phyloP scores from a whole-genome alignment of 2,113 vertebrate genomes.

The Calidris pugnax region DNA sequence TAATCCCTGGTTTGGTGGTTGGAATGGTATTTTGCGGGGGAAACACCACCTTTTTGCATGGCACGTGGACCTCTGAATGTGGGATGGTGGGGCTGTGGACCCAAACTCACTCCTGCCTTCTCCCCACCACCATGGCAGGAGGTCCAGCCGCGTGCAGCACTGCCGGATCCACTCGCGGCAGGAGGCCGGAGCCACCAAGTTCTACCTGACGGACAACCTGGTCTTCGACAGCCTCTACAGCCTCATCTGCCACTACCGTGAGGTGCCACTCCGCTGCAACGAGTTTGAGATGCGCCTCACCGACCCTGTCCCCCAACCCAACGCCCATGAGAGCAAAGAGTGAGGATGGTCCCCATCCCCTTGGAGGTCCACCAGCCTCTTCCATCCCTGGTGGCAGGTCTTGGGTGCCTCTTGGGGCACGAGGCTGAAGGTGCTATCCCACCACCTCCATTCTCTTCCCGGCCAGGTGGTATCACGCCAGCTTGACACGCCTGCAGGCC shows the following conservation, averaged over 20 bases:
- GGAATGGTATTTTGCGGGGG: neutral
- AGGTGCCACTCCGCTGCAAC: constrained; percentile 87
- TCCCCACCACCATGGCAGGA: constrained; percentile 44
- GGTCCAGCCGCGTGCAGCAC: constrained; percentile 85
- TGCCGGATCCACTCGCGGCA: constrained; percentile 87
- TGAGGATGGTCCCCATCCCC: constrained; percentile 31
- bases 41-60: accelerated
- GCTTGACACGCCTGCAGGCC: constrained; percentile 81
- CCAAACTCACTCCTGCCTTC: accelerated
- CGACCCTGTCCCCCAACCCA: constrained; percentile 84
- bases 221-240: constrained; percentile 88
- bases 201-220: constrained; percentile 89
- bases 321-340: constrained; percentile 88
- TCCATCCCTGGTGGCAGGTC: neutral
- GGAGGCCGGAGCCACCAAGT: constrained; percentile 83
- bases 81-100: neutral
- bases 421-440: neutral
- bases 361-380: neutral
- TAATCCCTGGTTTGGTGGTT: no score
- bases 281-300: constrained; percentile 89
- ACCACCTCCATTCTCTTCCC: accelerated
- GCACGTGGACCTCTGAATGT: accelerated
- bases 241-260: constrained; percentile 88
- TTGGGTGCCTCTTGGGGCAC: accelerated
- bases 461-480: constrained; percentile 85